Evolutionary conservation across 37 sponge, comb jelly and placozoan species (phyloP), one percentile per base, ranked within the genome.

Genomic region (Diacarnus erythraeanus): DNA sequence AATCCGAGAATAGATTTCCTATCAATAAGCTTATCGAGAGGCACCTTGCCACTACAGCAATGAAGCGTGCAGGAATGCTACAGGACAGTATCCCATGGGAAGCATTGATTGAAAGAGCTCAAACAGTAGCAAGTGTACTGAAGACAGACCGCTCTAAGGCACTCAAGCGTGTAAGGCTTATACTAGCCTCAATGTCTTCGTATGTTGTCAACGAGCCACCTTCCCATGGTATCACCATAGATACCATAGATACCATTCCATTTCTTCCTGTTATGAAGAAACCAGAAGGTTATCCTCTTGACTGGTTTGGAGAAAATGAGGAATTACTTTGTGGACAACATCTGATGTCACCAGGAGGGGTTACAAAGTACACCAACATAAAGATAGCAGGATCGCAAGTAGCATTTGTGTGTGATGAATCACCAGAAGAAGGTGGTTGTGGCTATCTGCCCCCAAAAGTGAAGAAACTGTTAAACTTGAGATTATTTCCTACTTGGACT

Each of bases 231-330:
- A 39, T n/a, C 5, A 71, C 42, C 25, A 38, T 78, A 33, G 35
- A 72, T 3, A 71, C 42, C 25, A 38, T 78, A 33, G 35, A 72
- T 3, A 39, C 35, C 0, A 33, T 92, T 23, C 85, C 85, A 2
- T 93, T 93, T 63, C 38, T 93, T 0, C 90, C 90, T 41, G 90
- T 90, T 2, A 3, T 85, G 34, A 69, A 64, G 23, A 90, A 85
- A 71, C 86, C 90, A 42, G 63, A 68, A 12, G 44, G 68, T 2
- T 89, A 83, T 64, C 79, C 75, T 35, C 57, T 89, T 8, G 39
- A 59, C 21, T 89, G 89, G 89, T 35, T 67, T 59, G 89, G 89
- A 43, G 84, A 83, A 21, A 42, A 39, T 3, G 38, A 77, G 20
- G 39, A 69, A 0, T 78, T 77, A 15, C 57, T 71, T 25, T 42